Evolutionary conservation across 2,797 vertebrate species (phyloP).

Genomic region (Heliangelus exortis): DNA sequence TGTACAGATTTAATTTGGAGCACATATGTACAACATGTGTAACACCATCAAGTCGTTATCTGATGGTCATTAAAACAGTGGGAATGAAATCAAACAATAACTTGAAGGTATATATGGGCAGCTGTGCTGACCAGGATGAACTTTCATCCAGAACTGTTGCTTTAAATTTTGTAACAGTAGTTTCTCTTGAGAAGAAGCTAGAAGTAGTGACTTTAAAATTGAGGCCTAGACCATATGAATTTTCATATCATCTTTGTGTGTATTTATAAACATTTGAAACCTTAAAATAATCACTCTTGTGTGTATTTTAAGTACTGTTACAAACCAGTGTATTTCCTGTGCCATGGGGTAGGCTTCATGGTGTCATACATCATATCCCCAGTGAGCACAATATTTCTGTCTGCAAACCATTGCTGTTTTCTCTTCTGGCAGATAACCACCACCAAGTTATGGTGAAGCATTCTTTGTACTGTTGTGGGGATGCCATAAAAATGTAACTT

Average conservation of each 20-base stretch:
- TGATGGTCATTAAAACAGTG: not conserved
- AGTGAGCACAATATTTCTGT: rapidly evolving
- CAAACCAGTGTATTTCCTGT: not conserved
- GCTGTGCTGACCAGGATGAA: not conserved
- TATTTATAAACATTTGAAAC: not conserved
- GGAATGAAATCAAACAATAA: not conserved
- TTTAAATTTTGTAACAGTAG: not conserved
- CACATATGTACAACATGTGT: not conserved
- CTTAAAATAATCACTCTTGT: not conserved
- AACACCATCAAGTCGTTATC: not conserved
- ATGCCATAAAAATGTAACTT: conserved; percentile 7
- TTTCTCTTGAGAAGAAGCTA: not conserved
- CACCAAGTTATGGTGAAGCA: not conserved
- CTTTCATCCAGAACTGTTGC: not conserved
- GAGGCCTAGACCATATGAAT: not conserved
- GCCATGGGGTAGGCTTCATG: not conserved
- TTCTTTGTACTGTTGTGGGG: not conserved
- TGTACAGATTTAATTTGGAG: not conserved
- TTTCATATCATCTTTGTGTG: not conserved
- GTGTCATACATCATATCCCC: not conserved
- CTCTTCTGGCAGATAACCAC: not conserved
- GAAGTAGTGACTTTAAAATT: not conserved
- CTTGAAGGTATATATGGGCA: not conserved
- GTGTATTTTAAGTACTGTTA: not conserved
- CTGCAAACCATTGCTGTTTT: not conserved